These are phyloP conservation scores for Benthochromis sp. DNA, from an alignment of 2,113 vertebrate genomes.

Conservation along the genomic window DNA sequence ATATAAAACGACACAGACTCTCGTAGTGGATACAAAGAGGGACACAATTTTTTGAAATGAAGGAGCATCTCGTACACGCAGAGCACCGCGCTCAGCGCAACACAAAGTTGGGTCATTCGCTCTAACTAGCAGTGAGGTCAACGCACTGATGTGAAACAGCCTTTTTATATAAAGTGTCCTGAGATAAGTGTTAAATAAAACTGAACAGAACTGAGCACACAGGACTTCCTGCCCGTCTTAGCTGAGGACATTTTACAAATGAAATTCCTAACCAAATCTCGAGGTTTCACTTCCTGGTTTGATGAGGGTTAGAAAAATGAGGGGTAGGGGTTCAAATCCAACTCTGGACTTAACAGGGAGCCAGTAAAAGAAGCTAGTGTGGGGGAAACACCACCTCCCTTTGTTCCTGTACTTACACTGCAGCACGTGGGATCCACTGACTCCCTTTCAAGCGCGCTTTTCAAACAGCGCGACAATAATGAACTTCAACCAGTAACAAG, in stretches of 20 bases:
- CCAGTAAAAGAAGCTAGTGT: background rate
- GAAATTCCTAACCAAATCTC: background rate
- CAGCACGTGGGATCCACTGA: background rate
- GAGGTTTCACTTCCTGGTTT: background rate
- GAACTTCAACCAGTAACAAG: background rate
- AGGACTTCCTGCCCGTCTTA: background rate
- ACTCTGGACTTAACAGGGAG: background rate
- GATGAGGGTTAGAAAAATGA: background rate
- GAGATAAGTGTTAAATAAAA: background rate
- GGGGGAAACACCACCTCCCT: background rate
- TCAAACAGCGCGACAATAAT: background rate
- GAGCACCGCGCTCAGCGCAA: background rate
- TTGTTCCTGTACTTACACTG: background rate
- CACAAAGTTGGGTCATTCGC: background rate
- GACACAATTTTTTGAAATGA: background rate
- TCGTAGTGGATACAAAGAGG: fast-evolving
- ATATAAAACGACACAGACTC: background rate
- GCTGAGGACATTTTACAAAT: background rate
- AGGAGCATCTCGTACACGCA: background rate
- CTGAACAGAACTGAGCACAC: background rate
- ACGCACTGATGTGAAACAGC: background rate
- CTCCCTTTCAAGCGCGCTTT: background rate
- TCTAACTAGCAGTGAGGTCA: background rate
- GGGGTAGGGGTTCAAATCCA: background rate
- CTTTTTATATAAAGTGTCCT: background rate